Evolutionary conservation across 2,797 vertebrate genomes (phyloP).

Genomic region (Gymnothorax javanicus): DNA sequence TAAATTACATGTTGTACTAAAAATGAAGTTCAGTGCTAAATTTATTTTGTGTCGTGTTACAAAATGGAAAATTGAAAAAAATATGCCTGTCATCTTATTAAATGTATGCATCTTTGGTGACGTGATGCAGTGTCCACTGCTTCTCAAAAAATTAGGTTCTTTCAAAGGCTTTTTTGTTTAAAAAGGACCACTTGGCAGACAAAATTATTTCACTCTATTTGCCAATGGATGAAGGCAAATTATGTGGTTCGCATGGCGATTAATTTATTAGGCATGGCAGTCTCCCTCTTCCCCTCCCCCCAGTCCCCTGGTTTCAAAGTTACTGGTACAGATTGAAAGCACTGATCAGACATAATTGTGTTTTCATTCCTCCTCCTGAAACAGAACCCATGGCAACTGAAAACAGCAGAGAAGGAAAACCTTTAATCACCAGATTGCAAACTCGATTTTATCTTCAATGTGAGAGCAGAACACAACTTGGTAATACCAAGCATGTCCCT

Average conservation of each 20-base stretch:
- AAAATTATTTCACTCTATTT: conserved; percentile 61
- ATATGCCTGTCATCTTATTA: conserved; percentile 68
- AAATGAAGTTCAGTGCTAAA: conserved; percentile 51
- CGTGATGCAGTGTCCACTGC: conserved; percentile 57
- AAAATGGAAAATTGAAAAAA: conserved; percentile 64
- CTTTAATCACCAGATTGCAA: conserved; percentile 43
- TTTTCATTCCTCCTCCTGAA: conserved; percentile 42
- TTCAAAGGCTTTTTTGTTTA: conserved; percentile 56
- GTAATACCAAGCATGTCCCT: conserved; percentile 38
- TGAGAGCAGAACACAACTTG: conserved; percentile 29
- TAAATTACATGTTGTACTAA: conserved; percentile 46
- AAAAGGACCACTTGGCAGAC: conserved; percentile 62
- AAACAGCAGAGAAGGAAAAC: conserved; percentile 35
- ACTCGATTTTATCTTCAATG: conserved; percentile 39
- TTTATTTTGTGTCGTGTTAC: conserved; percentile 67
- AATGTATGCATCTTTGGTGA: conserved; percentile 61
- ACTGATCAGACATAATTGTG: conserved; percentile 38
- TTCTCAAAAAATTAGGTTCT: conserved; percentile 54
- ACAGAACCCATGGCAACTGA: conserved; percentile 42
- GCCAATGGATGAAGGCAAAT: conserved; percentile 57
- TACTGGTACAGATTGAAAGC: conserved; percentile 52
- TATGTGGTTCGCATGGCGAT: conserved; percentile 43
- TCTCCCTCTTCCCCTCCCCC: conserved; percentile 32
- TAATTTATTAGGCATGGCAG: conserved; percentile 41
- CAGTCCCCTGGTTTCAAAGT: conserved; percentile 52